A percentile compares a stretch with the other conserved stretches of the same genome.
Conservation (phyloP, 92 coral and sea anemone species). For the Anthopleura xanthogrammica region DNA sequence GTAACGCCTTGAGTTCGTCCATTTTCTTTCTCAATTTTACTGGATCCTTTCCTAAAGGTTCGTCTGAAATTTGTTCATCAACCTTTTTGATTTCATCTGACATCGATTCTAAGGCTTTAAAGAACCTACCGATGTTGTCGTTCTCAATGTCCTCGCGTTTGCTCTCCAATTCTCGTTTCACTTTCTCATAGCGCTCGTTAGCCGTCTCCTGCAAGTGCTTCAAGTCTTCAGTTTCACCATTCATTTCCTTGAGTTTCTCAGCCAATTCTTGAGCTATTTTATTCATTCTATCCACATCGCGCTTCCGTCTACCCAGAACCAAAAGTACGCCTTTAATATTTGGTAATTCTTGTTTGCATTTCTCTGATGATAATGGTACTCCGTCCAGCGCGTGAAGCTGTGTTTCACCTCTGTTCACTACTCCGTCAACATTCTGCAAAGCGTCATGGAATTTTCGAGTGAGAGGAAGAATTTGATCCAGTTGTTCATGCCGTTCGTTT, state of each 20-base stretch:
- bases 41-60: constrained; percentile 56
- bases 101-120: constrained; percentile 53
- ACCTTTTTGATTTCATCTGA: constrained; percentile 60
- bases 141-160: constrained; percentile 67
- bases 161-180: constrained; percentile 63
- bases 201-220: constrained; percentile 48
- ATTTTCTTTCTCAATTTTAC: constrained; percentile 54
- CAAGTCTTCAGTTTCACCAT: constrained; percentile 67
- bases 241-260: constrained; percentile 50
- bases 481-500: constrained; percentile 60
- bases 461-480: constrained; percentile 83
- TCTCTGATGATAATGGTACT: constrained; percentile 73
- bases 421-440: constrained; percentile 84
- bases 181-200: constrained; percentile 75
- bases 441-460: constrained; percentile 89
- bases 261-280: constrained; percentile 67
- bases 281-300: constrained; percentile 69
- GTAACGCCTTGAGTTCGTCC: constrained; percentile 75
- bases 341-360: constrained; percentile 67
- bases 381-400: constrained; percentile 62
- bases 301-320: constrained; percentile 63
- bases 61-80: constrained; percentile 63
- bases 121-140: constrained; percentile 66
- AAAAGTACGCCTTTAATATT: constrained; percentile 74
- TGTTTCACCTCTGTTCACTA: constrained; percentile 73